A percentile compares a stretch with the other conserved stretches of the same genome.
These are phyloP conservation scores for Okamejei kenojei DNA, from an alignment of 2,797 vertebrate genomes.

Conservation along the genomic window DNA sequence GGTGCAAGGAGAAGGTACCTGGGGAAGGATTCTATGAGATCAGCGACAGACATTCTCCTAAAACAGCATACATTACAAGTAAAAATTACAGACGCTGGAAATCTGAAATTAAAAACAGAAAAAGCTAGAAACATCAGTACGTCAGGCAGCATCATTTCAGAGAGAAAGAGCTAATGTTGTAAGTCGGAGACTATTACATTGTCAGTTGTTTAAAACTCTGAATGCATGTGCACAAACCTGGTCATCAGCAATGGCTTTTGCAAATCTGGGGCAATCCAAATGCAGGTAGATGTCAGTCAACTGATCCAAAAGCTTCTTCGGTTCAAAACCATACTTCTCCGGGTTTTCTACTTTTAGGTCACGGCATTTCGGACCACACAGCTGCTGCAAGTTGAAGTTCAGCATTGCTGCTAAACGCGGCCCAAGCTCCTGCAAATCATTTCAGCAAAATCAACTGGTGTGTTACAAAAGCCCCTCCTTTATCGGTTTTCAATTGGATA, in stretches of 20 bases:
- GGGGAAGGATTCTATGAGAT: no score
- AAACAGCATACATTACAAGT: no score
- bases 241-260: conserved; percentile 95
- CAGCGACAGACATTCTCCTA: no score
- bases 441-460: neutral
- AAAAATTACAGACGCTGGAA: no score
- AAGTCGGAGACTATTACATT: neutral
- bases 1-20: no score
- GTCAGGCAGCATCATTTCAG: no score
- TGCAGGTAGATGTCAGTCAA: conserved; percentile 96
- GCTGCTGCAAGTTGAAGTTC: conserved; percentile 96
- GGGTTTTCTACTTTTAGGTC: conserved; percentile 98
- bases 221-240: conserved; percentile 63
- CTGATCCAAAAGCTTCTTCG: conserved; percentile 96
- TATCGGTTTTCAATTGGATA: neutral
- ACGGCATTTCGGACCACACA: conserved; percentile 95
- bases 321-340: conserved; percentile 97
- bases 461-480: neutral
- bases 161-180: no score
- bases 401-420: conserved; percentile 95
- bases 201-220: neutral
- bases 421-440: conserved; percentile 74
- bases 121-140: no score
- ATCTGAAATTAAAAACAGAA: no score
- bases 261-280: conserved; percentile 90